Conservation (phyloP, 1,140 invertebrate genomes). For the Ruditapes philippinarum region DNA sequence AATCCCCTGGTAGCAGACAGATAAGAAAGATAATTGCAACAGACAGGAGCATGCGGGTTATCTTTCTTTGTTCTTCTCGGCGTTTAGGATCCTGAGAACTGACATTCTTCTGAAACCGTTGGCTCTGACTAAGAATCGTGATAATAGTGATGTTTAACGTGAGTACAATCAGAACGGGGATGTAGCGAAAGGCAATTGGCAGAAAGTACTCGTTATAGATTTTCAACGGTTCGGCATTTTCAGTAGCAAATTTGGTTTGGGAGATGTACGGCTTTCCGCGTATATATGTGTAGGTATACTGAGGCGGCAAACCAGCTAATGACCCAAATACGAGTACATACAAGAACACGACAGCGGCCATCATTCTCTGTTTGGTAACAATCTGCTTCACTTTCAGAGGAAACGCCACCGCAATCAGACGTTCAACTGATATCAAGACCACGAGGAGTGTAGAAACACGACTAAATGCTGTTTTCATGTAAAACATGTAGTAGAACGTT, state of each 20-base stretch:
- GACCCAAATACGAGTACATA: constrained; percentile 48
- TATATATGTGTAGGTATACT: constrained; percentile 46
- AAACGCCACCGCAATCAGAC: constrained; percentile 71
- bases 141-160: constrained; percentile 68
- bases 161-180: constrained; percentile 61
- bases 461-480: constrained; percentile 69
- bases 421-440: constrained; percentile 69
- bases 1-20: constrained; percentile 68
- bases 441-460: constrained; percentile 65
- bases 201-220: constrained; percentile 66
- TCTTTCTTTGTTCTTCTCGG: constrained; percentile 53
- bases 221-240: constrained; percentile 51
- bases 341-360: constrained; percentile 5
- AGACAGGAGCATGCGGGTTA: constrained; percentile 69
- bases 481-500: constrained; percentile 66
- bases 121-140: constrained; percentile 50
- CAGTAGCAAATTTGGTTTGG: constrained; percentile 57
- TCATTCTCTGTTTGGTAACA: constrained; percentile 56
- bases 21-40: constrained; percentile 67
- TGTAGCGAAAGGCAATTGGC: constrained; percentile 67
- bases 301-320: constrained; percentile 36
- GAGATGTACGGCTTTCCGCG: constrained; percentile 42
- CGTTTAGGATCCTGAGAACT: background rate
- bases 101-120: constrained; percentile 35
- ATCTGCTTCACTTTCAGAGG: constrained; percentile 69